Percentiles rank a stretch among this genome's conserved stretches.
These are phyloP conservation scores for Petrosia ficiformis DNA, from an alignment of 37 sponge, comb jelly and placozoan species.

Conservation along the genomic window DNA sequence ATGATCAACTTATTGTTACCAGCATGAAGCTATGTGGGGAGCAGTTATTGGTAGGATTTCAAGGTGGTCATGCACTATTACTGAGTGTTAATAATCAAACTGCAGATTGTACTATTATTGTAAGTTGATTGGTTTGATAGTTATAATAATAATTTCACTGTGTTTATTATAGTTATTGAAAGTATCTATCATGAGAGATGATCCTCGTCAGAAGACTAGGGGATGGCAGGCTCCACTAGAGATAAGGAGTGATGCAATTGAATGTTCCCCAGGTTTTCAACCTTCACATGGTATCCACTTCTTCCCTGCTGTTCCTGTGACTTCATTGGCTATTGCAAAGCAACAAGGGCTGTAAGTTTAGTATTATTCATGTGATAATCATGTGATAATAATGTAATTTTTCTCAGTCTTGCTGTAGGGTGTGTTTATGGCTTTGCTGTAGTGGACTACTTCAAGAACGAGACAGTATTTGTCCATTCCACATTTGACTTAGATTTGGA, in stretches of 20 bases:
- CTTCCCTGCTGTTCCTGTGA: slow-evolving; percentile 65
- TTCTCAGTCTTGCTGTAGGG: slow-evolving; percentile 72
- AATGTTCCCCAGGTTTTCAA: slow-evolving; percentile 78
- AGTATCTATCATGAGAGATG: slow-evolving; percentile 63
- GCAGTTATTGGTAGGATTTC: slow-evolving; percentile 57
- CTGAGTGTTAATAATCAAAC: slow-evolving; percentile 59
- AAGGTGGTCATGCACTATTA: slow-evolving; percentile 58
- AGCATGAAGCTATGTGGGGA: slow-evolving; percentile 52
- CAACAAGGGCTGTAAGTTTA: slow-evolving; percentile 73
- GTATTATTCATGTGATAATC: not conserved
- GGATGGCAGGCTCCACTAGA: slow-evolving; percentile 68
- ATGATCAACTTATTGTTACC: slow-evolving; percentile 70
- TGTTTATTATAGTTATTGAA: slow-evolving; percentile 5
- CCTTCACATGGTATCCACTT: slow-evolving; percentile 58
- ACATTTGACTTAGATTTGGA: slow-evolving; percentile 53
- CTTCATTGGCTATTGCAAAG: slow-evolving; percentile 58
- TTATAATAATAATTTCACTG: not conserved
- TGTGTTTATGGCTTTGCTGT: slow-evolving; percentile 79
- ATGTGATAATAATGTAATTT: not conserved
- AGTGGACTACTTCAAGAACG: slow-evolving; percentile 60
- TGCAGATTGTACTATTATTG: slow-evolving; percentile 37
- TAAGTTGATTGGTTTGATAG: slow-evolving; percentile 8
- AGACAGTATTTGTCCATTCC: slow-evolving; percentile 37
- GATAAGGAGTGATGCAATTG: slow-evolving; percentile 36
- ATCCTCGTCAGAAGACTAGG: slow-evolving; percentile 54